A percentile compares a stretch with the other conserved stretches of the same genome.
These are phyloP conservation scores for Corydoras maculifer DNA, from an alignment of 2,113 vertebrate species.

Conservation along the genomic window DNA sequence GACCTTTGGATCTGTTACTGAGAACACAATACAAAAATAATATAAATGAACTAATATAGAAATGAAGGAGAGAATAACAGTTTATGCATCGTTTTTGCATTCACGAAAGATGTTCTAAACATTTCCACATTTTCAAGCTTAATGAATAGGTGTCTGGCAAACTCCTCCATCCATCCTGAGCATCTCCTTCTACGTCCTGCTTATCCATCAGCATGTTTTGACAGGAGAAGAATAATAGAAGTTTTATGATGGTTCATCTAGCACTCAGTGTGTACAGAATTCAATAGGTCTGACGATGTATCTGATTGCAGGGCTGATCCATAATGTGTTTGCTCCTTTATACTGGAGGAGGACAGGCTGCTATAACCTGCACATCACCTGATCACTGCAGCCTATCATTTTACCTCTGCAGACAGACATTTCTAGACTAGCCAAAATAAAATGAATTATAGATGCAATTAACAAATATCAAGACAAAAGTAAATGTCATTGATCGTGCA, in stretches of 20 bases:
- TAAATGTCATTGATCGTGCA: too few relatives aligned
- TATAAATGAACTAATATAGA: too few relatives aligned
- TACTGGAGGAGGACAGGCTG: constrained; percentile 10
- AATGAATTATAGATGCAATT: too few relatives aligned
- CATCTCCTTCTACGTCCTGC: constrained; percentile 40
- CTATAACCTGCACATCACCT: constrained; percentile 16
- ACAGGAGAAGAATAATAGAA: constrained; percentile 50
- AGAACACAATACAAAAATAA: too few relatives aligned
- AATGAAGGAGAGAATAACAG: too few relatives aligned
- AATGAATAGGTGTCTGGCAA: constrained; percentile 53
- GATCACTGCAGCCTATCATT: too few relatives aligned
- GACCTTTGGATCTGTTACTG: too few relatives aligned
- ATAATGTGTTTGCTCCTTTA: constrained; percentile 27
- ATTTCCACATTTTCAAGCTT: not conserved
- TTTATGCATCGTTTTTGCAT: too few relatives aligned
- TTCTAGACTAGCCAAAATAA: too few relatives aligned
- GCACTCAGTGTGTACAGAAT: constrained; percentile 42
- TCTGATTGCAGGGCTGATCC: constrained; percentile 18
- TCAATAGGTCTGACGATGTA: constrained; percentile 55
- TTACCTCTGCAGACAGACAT: too few relatives aligned
- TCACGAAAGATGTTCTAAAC: too few relatives aligned
- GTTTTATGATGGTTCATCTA: constrained; percentile 16
- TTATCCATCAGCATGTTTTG: constrained; percentile 56
- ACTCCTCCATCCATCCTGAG: constrained; percentile 55
- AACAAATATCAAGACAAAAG: too few relatives aligned